Evolutionary conservation across 2,797 vertebrate species (phyloP).

Genomic region (Crocodylus rhombifer): DNA sequence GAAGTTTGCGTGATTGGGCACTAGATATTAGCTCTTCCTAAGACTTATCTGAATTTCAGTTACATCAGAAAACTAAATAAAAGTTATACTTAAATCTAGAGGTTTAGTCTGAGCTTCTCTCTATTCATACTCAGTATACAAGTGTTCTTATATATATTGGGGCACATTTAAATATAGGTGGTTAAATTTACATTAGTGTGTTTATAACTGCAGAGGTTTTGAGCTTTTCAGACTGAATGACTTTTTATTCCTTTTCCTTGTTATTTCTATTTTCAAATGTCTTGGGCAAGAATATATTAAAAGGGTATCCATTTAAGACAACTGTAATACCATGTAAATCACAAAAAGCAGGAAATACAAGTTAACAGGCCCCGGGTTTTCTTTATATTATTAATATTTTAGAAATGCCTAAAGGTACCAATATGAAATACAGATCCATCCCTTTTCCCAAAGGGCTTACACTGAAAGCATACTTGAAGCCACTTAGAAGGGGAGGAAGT

Average conservation of each 20-base stretch:
- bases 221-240: background rate
- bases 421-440: background rate
- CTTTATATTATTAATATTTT: background rate
- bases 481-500: background rate
- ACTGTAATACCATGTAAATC: background rate
- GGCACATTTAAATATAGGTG: background rate
- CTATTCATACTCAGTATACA: background rate
- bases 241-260: too few relatives aligned
- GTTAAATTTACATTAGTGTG: background rate
- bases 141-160: background rate
- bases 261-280: background rate
- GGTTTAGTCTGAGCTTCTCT: background rate
- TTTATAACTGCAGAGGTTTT: conserved; percentile 28
- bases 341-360: background rate
- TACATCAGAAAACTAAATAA: background rate
- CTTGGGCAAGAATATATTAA: too few relatives aligned
- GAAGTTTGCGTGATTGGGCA: background rate
- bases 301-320: too few relatives aligned
- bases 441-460: background rate
- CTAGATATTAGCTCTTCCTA: background rate
- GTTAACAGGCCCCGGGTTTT: background rate
- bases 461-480: background rate
- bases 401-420: background rate
- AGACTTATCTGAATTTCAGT: background rate
- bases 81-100: background rate